Evolutionary conservation across 2,888 invertebrate species (phyloP), one percentile per base, ranked within the genome.

Genomic region (Pardosa pseudoannulata): DNA sequence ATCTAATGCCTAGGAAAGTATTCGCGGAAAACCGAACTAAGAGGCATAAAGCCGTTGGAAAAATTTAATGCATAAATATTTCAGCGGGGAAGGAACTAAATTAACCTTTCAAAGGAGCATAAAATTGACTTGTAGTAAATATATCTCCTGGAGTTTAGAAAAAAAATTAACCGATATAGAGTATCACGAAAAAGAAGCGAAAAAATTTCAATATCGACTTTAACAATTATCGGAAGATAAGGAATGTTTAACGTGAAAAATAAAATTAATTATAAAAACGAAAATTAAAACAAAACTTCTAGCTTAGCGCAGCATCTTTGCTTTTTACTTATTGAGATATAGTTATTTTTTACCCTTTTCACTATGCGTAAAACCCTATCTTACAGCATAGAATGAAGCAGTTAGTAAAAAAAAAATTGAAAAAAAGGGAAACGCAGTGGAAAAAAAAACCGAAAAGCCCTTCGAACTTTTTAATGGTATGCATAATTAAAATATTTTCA

Each of bases 391-490:
- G 23, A 56, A 83, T 83, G 78, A 83, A 83, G 83, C 78, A 83
- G 83, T 78, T 73, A 83, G 72, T 46, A 83, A 73, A 83, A 83
- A 78, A 83, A 32, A 65, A 76, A 83, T 31, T 36, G 32, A 29
- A 68, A 78, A 46, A 32, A 29, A 19, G n/a, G 64, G 39, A 41
- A 62, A 5, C 16, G 2, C 5, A 23, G 16, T 5, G 11, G 74
- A 79, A 75, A 82, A 83, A 73, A 68, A 36, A 46, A 39, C 50
- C 67, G 73, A 75, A 82, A 73, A 83, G 78, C 83, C 78, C 75
- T 83, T 83, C 83, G 83, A 83, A 83, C 83, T 83, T 83, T 83
- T 83, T 83, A 83, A 83, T 83, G 83, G 83, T 83, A 83, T 83
- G 83, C 83, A 83, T 83, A 83, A 83, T 83, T 83, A 83, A 83